Percentiles rank a stretch among this genome's conserved stretches.
Evolutionary conservation across 2,113 vertebrate species (phyloP).

Genomic region (Azemiops feae): DNA sequence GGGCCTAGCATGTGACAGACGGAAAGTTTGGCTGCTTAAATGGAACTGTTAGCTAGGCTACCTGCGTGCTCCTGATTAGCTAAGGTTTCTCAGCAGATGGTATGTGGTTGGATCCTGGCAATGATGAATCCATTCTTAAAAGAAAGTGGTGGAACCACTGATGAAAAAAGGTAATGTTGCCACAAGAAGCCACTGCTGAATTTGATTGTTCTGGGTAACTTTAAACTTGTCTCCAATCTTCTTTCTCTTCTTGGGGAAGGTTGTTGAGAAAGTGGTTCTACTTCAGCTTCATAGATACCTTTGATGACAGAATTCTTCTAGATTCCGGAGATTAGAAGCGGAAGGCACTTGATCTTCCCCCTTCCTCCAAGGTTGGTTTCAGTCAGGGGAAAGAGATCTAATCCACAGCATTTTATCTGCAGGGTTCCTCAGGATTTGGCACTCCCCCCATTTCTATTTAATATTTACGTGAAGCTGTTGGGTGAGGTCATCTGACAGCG

Average conservation of each 20-base stretch:
- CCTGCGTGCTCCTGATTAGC: not conserved
- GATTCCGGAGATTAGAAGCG: not conserved
- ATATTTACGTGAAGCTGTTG: not conserved
- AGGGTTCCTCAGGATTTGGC: not conserved
- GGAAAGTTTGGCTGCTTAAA: not conserved
- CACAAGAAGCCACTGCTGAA: not conserved
- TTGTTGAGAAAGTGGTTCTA: not conserved
- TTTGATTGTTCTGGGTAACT: not conserved
- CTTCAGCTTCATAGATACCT: not conserved
- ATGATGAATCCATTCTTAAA: not conserved
- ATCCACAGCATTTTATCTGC: not conserved
- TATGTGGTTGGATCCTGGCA: not conserved
- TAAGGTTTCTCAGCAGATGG: not conserved
- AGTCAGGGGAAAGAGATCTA: not conserved
- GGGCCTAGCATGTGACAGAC: not conserved
- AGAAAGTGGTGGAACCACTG: not conserved
- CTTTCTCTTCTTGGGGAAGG: not conserved
- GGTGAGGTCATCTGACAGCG: not conserved
- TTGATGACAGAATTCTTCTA: not conserved
- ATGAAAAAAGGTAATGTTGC: not conserved
- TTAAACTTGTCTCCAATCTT: not conserved
- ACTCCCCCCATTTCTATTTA: not conserved
- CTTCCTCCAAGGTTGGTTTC: not conserved
- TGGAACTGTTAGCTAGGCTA: not conserved
- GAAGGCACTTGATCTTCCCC: not conserved